phyloP scores from a whole-genome alignment of 2,113 vertebrate species.

The Ciconia boyciana region DNA sequence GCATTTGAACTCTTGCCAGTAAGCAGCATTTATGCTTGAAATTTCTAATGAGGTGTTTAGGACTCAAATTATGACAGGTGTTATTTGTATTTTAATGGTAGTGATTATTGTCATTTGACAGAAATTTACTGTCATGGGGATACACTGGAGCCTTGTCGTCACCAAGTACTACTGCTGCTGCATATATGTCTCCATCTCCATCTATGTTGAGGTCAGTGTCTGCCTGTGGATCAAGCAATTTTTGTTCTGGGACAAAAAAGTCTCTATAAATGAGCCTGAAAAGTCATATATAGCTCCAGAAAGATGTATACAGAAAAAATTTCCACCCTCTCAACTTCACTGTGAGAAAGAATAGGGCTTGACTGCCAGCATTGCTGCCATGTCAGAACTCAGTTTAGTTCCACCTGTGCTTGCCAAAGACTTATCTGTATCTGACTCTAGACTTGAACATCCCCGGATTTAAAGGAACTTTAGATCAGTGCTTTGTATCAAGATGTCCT shows the following conservation, averaged over 20 bases:
- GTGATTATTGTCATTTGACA: background rate
- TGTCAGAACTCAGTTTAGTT: background rate
- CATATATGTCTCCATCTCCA: background rate
- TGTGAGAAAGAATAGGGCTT: background rate
- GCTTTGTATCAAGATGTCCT: background rate
- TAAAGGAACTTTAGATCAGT: background rate
- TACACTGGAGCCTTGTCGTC: background rate
- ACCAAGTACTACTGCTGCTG: background rate
- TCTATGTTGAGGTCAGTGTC: background rate
- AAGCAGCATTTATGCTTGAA: background rate
- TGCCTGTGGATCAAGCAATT: background rate
- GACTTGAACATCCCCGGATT: background rate
- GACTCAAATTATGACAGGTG: background rate
- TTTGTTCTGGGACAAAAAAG: background rate
- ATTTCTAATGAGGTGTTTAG: background rate
- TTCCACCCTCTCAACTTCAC: background rate
- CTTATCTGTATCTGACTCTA: background rate
- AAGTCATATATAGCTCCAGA: background rate
- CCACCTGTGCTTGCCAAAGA: background rate
- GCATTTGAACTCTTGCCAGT: background rate
- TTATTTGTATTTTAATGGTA: background rate
- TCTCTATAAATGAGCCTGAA: background rate
- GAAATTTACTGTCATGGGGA: background rate
- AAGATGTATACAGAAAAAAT: background rate
- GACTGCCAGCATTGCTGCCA: background rate